A percentile compares a stretch with the other conserved stretches of the same genome.
Evolutionary conservation across 2,113 vertebrate species (phyloP).

Genomic region (Eudyptes chrysolophus): DNA sequence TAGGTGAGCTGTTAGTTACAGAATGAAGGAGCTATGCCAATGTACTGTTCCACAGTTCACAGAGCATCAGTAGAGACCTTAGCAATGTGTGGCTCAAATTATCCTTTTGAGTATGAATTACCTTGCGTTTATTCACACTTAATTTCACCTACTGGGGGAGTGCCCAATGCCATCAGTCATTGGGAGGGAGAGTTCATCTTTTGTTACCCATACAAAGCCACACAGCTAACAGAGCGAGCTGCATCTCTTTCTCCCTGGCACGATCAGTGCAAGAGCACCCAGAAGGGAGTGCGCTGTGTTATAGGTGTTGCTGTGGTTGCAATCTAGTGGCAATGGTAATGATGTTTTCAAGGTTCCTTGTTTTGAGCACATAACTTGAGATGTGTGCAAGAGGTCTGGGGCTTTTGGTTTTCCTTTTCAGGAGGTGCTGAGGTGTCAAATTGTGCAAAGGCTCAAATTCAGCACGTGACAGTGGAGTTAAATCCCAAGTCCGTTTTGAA

Average conservation of each 20-base stretch:
- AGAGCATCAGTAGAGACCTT: neutral
- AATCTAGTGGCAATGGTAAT: accelerated
- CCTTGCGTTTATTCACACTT: neutral
- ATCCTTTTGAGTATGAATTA: neutral
- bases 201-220: neutral
- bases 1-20: neutral
- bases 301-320: neutral
- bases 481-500: neutral
- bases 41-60: neutral
- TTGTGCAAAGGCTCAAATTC: neutral
- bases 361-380: neutral
- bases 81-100: neutral
- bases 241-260: neutral
- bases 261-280: neutral
- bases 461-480: neutral
- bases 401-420: neutral
- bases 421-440: neutral
- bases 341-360: neutral
- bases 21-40: neutral
- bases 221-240: neutral
- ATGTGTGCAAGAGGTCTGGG: neutral
- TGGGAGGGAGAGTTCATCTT: neutral
- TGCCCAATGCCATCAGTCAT: neutral
- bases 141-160: neutral
- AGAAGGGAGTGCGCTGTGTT: neutral